Conservation (phyloP, 2,888 invertebrate genomes). For the Sesia bembeciformis region DNA sequence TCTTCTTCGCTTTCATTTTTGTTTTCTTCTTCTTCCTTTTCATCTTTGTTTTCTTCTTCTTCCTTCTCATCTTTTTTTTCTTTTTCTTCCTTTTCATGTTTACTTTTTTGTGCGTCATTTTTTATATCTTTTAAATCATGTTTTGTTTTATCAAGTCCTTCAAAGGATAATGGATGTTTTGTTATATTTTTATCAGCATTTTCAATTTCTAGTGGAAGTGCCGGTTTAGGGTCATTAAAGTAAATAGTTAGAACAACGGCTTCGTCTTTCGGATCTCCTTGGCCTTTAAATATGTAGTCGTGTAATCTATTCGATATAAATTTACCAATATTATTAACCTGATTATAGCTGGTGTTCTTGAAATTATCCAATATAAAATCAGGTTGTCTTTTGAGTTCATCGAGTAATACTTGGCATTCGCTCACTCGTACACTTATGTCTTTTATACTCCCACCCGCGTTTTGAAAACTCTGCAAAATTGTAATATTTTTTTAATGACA, state of each 20-base stretch:
- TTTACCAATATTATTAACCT: constrained; percentile 19
- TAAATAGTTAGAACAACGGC: constrained; percentile 22
- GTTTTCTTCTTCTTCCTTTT: background rate
- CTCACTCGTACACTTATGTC: constrained; percentile 17
- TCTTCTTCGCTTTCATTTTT: background rate
- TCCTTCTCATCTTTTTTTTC: background rate
- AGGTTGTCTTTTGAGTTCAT: constrained; percentile 9
- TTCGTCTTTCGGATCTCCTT: constrained; percentile 22
- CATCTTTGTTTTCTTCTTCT: background rate
- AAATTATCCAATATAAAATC: constrained; percentile 18
- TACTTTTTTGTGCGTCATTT: background rate
- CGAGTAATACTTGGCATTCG: constrained; percentile 11
- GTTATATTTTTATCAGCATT: too few species aligned
- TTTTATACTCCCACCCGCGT: constrained; percentile 12
- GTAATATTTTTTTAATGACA: background rate
- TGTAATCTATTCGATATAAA: constrained; percentile 29
- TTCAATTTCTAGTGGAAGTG: too few species aligned
- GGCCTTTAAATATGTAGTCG: constrained; percentile 19
- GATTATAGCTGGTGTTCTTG: constrained; percentile 16
- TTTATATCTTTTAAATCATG: background rate
- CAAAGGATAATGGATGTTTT: too few species aligned
- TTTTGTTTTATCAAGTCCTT: too few species aligned
- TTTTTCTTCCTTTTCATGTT: background rate
- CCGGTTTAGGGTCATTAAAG: constrained; percentile 7
- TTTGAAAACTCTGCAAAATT: constrained; percentile 13